Conservation (phyloP, 2,797 vertebrate species). For the Emydoidea blandingii region DNA sequence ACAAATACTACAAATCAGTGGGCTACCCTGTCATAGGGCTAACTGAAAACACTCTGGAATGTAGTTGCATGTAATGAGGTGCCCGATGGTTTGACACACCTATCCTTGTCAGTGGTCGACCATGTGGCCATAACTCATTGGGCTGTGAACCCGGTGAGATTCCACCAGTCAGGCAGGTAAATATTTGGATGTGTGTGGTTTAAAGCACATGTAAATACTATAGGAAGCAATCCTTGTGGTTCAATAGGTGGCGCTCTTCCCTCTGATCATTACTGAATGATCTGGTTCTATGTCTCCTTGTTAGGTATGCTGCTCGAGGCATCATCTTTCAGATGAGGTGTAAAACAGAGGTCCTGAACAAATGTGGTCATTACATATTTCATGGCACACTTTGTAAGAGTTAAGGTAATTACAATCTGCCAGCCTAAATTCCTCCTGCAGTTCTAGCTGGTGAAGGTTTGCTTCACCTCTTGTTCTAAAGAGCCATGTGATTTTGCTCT, state of each 20-base stretch:
- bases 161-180: not conserved
- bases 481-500: not conserved
- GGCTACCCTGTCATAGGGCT: accelerated
- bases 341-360: constrained; percentile 11
- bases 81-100: not conserved
- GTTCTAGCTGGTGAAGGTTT: not conserved
- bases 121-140: not conserved
- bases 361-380: constrained; percentile 37
- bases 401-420: constrained; percentile 40
- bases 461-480: not conserved
- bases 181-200: not conserved
- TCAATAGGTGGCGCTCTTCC: not conserved
- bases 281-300: not conserved
- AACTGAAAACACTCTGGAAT: not conserved
- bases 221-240: not conserved
- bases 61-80: not conserved
- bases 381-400: constrained; percentile 9
- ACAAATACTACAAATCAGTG: not conserved
- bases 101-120: not conserved
- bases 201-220: accelerated
- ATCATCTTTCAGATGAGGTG: not conserved
- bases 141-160: accelerated
- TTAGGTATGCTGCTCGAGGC: not conserved
- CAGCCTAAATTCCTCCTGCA: constrained; percentile 18
- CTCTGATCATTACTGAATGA: not conserved